A percentile compares a stretch with the other conserved stretches of the same genome.
Conservation (phyloP, 2,888 invertebrate genomes). For the Lochmaea capreae region DNA sequence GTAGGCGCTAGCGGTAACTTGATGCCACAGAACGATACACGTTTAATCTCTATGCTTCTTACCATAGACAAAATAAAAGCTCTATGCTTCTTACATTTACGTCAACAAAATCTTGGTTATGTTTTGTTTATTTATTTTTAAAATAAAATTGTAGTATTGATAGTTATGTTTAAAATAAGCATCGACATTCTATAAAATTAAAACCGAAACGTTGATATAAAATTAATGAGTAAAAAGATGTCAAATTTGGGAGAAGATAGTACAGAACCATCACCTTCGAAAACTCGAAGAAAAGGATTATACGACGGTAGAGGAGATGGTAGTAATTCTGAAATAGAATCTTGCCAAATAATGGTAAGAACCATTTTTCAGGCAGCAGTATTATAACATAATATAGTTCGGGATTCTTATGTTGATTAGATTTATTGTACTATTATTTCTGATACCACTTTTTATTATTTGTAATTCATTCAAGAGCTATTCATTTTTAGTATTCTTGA, state of each 20-base stretch:
- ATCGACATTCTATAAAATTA: background rate
- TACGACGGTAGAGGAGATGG: constrained; percentile 44
- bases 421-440: too few species aligned
- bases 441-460: too few species aligned
- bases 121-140: background rate
- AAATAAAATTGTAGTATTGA: background rate
- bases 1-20: too few species aligned
- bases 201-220: background rate
- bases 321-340: constrained; percentile 45
- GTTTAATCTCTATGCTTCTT: too few species aligned
- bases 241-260: constrained; percentile 28
- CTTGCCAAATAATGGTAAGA: constrained; percentile 57
- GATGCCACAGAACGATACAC: too few species aligned
- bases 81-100: too few species aligned
- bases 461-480: too few species aligned
- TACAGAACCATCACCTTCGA: constrained; percentile 45
- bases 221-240: constrained; percentile 4
- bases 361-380: too few species aligned
- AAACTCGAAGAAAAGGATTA: constrained; percentile 49
- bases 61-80: too few species aligned
- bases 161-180: background rate
- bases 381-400: too few species aligned
- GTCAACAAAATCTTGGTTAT: background rate
- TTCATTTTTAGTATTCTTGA: too few species aligned
- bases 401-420: too few species aligned